Evolutionary conservation across 1,140 invertebrate genomes (phyloP), one percentile per base, ranked within the genome.

Genomic region (Apis cerana): DNA sequence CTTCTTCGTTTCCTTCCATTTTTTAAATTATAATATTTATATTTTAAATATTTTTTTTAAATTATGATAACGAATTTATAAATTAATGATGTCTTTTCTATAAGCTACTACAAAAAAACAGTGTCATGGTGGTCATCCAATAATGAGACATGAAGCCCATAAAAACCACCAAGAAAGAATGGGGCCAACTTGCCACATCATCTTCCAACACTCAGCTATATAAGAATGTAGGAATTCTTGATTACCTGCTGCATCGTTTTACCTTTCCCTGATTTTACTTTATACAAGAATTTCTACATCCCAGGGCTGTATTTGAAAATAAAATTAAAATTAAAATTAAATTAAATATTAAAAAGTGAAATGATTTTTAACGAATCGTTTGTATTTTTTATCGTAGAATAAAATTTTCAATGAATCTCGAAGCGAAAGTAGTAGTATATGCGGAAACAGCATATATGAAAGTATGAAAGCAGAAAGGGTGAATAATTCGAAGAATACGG

Each of bases 151-250:
- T 3, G 7, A 56, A 59, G 48, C 54, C 27, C 17, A 27, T 23
- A 65, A 27, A 67, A 54, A 68, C 61, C 59, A 58, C 12, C 54
- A 65, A 61, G 76, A 82, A 50, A 64, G 77, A 92, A 91, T 84
- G 90, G 79, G 90, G 90, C 83, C 90, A 92, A 88, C 84, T 90
- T 87, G 90, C 91, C 86, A 91, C 91, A 91, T 91, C 90, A 90
- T 90, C 85, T 62, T 62, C 58, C 72, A 75, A 86, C 64, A 85
- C 83, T 92, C 91, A 92, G 90, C 90, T 91, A 90, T 71, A 59
- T 83, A 89, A 84, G 89, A 91, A 92, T 91, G 90, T 87, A 79
- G 87, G 88, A 88, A 91, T 91, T 92, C 88, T 84, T 82, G 85
- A 61, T 54, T 59, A 82, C 80, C 86, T 88, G 88, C 89, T 87